Evolutionary conservation across 2,113 vertebrate species (phyloP), one percentile per base, ranked within the genome.

Genomic region (Gopherus flavomarginatus): DNA sequence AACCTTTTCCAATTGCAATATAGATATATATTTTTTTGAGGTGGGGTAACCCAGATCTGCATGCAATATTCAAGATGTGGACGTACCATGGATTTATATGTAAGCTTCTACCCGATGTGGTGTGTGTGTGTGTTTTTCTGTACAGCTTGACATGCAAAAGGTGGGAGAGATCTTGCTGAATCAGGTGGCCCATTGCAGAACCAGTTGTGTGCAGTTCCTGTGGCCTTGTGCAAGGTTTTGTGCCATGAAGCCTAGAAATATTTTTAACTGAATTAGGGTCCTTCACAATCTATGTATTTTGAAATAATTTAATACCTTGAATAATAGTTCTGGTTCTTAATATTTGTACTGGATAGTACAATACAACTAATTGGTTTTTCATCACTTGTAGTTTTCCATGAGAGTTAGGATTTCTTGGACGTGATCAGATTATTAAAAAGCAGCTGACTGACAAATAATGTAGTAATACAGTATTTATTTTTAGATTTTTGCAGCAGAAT

Each of bases 391-490:
- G 87, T 95, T 94, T 94, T 94, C 38, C 90, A 21, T 88, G 90
- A 90, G 93, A 97, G 10, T 86, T 88, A 52, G 12, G 44, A 85
- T 82, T 95, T 95, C n/a, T 96, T 95, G 84, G 91, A 94, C 62
- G 29, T 91, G 85, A 90, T 95, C 81, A 87, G 96, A 35, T 92
- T 89, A 91, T 79, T 96, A 91, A 96, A 94, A 94, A 89, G 6
- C 82, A 95, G 86, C 90, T 97, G 92, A 94, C 89, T 92, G 96
- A 85, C 81, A 95, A 89, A 62, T 87, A 65, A 21, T 83, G 26
- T 86, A 83, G 77, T 50, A 97, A 95, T 90, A 75, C 65, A 77
- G 52, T 85, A 65, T 93, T 98, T 97, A 87, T 96, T 94, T 96
- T 95, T 91, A 86, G 81, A 35, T 49, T 72, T 47, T 84, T 49